Base-by-base conservation (phyloP, 2,888 invertebrate species). In the Chrysomela aeneicollis region DNA sequence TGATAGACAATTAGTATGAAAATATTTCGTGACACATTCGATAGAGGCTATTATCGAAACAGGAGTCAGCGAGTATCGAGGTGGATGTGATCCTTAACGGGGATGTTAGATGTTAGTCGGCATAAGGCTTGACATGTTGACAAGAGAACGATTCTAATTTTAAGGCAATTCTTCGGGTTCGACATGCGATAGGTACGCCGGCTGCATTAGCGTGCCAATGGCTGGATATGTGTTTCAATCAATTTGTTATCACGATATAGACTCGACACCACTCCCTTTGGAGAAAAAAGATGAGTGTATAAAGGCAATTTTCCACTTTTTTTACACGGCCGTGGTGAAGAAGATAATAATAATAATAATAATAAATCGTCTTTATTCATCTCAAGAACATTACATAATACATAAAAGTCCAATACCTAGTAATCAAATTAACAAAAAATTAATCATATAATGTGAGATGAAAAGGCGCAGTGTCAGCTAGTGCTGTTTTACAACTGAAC, bases 41-140 rank as follows among this genome's bases (percentile, higher is more conserved):
- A 72, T 75, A 70, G 68, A 74, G 73, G 69, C 70, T 71, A 73
- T 72, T 70, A 64, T 64, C 50, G 58, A 49, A 22, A 59, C 52
- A 51, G 69, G 70, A 73, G 65, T 64, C 64, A 68, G 65, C 64
- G 66, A 61, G 54, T 65, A 63, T 58, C 67, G 67, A 62, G 65
- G 55, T 68, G 66, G 68, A 67, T 71, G 71, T 67, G 71, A 67
- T 69, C 60, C 66, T 70, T 63, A 71, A 72, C 69, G 63, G 64
- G 69, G 68, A 68, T 67, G 47, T 66, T 60, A 70, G 68, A 68
- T 67, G 47, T 66, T 60, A 70, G 67, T 67, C 79, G 77, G 80
- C 81, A 81, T 79, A 80, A 76, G 80, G 81, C 73, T 73, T 80
- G 81, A 82, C 79, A 81, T 79, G 82, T 81, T 82, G 81, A 81